Percentiles rank a stretch among this genome's conserved stretches.
Evolutionary conservation across 2,888 invertebrate genomes (phyloP).

Genomic region (Drosophila borborema): DNA sequence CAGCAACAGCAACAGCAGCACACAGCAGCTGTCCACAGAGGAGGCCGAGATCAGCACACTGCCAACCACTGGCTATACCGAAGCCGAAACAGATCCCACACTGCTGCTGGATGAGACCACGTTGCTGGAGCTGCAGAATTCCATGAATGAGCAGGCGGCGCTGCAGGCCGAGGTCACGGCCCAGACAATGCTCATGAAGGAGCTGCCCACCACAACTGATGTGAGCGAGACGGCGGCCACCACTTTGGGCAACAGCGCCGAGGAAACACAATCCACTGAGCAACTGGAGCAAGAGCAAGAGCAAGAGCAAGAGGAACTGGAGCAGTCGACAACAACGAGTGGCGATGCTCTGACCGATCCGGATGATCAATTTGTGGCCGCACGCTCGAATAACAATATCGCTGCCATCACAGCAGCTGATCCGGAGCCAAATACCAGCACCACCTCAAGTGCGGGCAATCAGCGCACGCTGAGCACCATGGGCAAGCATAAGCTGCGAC

Average conservation of each 20-base stretch:
- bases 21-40: conserved; percentile 18
- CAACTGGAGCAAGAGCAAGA: conserved; percentile 24
- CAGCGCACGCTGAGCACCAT: conserved; percentile 83
- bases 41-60: conserved; percentile 56
- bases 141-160: conserved; percentile 81
- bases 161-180: conserved; percentile 75
- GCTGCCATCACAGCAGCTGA: conserved; percentile 82
- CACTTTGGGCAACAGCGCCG: conserved; percentile 29
- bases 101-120: conserved; percentile 81
- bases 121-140: conserved; percentile 76
- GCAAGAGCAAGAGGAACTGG: conserved; percentile 29
- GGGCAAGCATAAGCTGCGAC: conserved; percentile 75
- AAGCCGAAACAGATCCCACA: conserved; percentile 81
- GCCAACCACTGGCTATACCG: conserved; percentile 57
- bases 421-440: conserved; percentile 55
- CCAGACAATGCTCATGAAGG: conserved; percentile 70
- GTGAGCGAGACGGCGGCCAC: conserved; percentile 32
- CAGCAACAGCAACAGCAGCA: conserved; percentile 24
- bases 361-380: conserved; percentile 83
- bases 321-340: conserved; percentile 69
- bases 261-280: conserved; percentile 10
- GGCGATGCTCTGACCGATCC: conserved; percentile 72
- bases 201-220: conserved; percentile 78
- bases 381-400: conserved; percentile 82
- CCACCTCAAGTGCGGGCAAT: conserved; percentile 66